Conservation (phyloP, 2,113 vertebrate species). For the Silurus asotus region DNA sequence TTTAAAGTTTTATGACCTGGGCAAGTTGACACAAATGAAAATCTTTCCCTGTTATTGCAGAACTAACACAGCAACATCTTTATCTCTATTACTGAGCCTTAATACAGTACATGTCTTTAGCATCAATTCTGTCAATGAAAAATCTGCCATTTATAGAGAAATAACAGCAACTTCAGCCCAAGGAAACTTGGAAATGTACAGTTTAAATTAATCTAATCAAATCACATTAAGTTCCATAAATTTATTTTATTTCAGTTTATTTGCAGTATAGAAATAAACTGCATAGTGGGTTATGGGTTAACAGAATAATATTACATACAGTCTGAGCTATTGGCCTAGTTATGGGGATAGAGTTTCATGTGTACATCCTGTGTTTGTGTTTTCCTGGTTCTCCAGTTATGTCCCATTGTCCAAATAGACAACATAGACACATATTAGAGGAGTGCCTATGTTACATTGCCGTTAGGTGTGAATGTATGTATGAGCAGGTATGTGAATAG, state of each 20-base stretch:
- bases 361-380: background rate
- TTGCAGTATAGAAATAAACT: background rate
- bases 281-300: no score
- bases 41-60: slow-evolving; percentile 1
- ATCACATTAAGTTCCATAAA: background rate
- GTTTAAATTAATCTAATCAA: slow-evolving; percentile 14
- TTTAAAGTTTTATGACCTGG: background rate
- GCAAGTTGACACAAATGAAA: slow-evolving; percentile 10
- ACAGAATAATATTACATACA: background rate
- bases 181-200: background rate
- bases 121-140: background rate
- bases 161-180: slow-evolving; percentile 8
- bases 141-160: background rate
- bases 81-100: background rate
- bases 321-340: slow-evolving; percentile 10
- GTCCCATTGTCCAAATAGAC: background rate
- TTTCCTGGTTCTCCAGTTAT: background rate
- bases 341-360: background rate
- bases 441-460: background rate
- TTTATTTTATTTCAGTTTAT: background rate
- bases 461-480: background rate
- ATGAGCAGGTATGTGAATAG: background rate
- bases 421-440: background rate
- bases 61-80: background rate
- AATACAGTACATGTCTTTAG: slow-evolving; percentile 15